Evolutionary conservation across 1,140 invertebrate genomes (phyloP), one percentile per base, ranked within the genome.

Genomic region (Drosophila lacteicornis): DNA sequence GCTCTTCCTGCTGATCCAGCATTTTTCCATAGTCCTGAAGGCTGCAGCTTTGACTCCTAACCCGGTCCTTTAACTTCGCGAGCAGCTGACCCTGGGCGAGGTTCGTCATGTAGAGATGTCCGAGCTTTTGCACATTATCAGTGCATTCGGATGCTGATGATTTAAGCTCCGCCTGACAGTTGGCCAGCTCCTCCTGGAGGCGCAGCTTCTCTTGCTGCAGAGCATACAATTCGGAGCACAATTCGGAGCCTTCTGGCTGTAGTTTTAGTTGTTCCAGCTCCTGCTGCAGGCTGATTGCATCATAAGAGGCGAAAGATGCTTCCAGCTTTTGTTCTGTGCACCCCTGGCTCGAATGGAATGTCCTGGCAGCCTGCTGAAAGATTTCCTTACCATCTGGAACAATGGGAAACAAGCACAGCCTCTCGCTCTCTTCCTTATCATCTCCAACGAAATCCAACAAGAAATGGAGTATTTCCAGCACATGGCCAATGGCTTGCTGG

Each of bases 391-490:
- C 38, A 22, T 38, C 38, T 45, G 30, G 22, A 38, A 50, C 30
- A 43, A 50, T 40, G 13, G 62, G 19, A 7, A 65, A 40, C 22
- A 25, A 8, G 45, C 45, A 66, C n/a, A 55, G 15, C 12, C n/a
- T 8, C 12, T 43, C 33, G 0, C 42, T 40, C 15, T 19, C 17
- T 17, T 17, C 33, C 4, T 11, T 36, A 12, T 11, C 9, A 11
- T 51, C 27, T 27, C 43, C n/a, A 25, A 33, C 40, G 36, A 75
- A 59, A 38, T 86, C 79, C n/a, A 79, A 22, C 8, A 82, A 42
- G 59, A 86, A 86, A 38, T 71, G 40, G 15, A 86, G 30, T n/a
- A 86, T 30, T 19, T 61, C 53, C 5, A 82, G 12, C 9, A 71
- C 43, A 33, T 70, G 40, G 12, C n/a, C 36, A 3, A 69, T 6